phyloP scores from a whole-genome alignment of 2,888 invertebrate genomes.

The Muschampia plurimacula region DNA sequence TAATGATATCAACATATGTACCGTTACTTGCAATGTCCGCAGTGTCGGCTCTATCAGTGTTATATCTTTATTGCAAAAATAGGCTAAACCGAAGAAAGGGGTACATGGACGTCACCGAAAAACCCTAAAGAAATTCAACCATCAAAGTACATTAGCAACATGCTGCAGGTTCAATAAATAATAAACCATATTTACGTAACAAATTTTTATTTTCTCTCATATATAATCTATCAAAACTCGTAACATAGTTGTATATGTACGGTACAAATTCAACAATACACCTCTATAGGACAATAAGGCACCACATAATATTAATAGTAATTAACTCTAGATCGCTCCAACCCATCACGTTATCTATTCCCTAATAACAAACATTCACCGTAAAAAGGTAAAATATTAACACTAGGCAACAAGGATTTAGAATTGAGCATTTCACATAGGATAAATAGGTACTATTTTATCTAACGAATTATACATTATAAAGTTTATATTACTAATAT shows the following conservation, averaged over 20 bases:
- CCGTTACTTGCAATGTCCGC: constrained; percentile 72
- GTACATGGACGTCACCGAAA: constrained; percentile 73
- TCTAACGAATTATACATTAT: neutral
- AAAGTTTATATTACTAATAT: neutral
- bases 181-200: constrained; percentile 63
- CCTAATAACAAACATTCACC: constrained; percentile 69
- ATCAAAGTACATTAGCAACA: neutral
- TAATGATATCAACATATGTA: constrained; percentile 60
- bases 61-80: constrained; percentile 72
- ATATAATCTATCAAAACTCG: constrained; percentile 77
- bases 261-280: constrained; percentile 81
- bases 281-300: constrained; percentile 77
- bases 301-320: constrained; percentile 57
- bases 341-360: constrained; percentile 55
- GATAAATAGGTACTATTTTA: constrained; percentile 38
- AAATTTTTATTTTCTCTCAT: constrained; percentile 72
- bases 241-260: constrained; percentile 70
- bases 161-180: constrained; percentile 29
- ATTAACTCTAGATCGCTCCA: constrained; percentile 54
- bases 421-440: constrained; percentile 72
- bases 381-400: constrained; percentile 53
- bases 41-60: constrained; percentile 69
- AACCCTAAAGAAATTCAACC: constrained; percentile 55
- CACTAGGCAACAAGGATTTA: constrained; percentile 60
- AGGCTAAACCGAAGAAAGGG: constrained; percentile 62